Conservation (phyloP, 2,113 vertebrate genomes). For the Gambusia holbrooki region DNA sequence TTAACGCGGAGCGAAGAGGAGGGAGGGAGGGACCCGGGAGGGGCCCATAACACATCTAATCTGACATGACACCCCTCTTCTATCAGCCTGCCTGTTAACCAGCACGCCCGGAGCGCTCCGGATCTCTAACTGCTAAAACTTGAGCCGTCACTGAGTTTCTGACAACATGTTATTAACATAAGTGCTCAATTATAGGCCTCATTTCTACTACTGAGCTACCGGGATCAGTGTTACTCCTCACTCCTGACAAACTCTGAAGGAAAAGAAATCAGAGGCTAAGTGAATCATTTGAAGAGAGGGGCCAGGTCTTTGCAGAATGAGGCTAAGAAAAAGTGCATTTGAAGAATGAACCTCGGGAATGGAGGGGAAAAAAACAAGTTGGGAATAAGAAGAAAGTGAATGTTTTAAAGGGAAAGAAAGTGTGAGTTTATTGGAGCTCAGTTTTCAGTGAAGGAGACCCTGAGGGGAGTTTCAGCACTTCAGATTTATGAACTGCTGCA, state of each 20-base stretch:
- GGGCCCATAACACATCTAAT: conserved; percentile 54
- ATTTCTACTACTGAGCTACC: not conserved
- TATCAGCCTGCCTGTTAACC: not conserved
- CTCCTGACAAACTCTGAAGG: not conserved
- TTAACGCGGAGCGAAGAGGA: conserved; percentile 82
- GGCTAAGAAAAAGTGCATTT: not conserved
- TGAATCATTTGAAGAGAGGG: not conserved
- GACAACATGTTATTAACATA: not conserved
- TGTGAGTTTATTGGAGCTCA: not conserved
- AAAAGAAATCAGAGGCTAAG: not conserved
- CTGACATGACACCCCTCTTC: not conserved
- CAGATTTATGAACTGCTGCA: not conserved
- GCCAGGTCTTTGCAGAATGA: not conserved
- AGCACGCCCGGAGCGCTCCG: not conserved
- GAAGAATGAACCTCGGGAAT: no score
- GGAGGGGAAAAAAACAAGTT: not conserved
- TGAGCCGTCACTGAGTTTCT: not conserved
- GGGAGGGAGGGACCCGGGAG: not conserved
- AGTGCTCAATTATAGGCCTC: conserved; percentile 1
- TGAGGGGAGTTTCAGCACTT: not conserved
- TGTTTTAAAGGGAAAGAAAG: not conserved
- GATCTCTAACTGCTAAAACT: conserved; percentile 1
- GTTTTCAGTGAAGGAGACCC: not conserved
- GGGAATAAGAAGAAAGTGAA: not conserved
- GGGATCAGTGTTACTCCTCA: not conserved